Percentiles rank a stretch among this genome's conserved stretches.
Conservation (phyloP, 1,140 invertebrate genomes). For the Megathymus violae region DNA sequence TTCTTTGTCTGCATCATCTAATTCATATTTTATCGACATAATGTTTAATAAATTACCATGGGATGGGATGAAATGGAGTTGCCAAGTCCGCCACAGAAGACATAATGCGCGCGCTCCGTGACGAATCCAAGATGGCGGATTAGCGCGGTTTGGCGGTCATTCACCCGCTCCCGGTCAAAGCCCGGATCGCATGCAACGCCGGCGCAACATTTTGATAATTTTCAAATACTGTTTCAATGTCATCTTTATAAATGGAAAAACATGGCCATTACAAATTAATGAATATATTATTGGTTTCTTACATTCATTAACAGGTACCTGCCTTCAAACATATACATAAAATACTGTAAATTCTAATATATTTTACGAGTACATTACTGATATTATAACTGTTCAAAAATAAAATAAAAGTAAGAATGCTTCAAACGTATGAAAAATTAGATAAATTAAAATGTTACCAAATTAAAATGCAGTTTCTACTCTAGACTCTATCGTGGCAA, state of each 20-base stretch:
- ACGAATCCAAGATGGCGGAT: constrained; percentile 77
- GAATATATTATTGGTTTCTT: too few species aligned
- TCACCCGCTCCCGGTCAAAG: constrained; percentile 67
- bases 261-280: neutral
- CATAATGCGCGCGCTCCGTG: constrained; percentile 77
- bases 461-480: too few species aligned
- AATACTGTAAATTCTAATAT: too few species aligned
- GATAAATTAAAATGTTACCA: too few species aligned
- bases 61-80: constrained; percentile 46
- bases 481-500: too few species aligned
- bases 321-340: too few species aligned
- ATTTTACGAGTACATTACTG: too few species aligned
- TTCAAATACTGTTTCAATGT: constrained; percentile 32
- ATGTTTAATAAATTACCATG: constrained; percentile 31
- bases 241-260: constrained; percentile 34
- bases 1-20: neutral
- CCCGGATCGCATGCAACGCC: constrained; percentile 56
- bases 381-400: too few species aligned
- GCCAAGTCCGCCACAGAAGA: constrained; percentile 59
- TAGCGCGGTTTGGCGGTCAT: constrained; percentile 77
- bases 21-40: constrained; percentile 23
- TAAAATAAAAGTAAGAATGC: too few species aligned
- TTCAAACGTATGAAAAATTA: too few species aligned
- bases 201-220: constrained; percentile 54
- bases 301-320: too few species aligned